Percentiles rank a stretch among this genome's conserved stretches.
These are phyloP conservation scores for Passer domesticus DNA, from an alignment of 2,113 vertebrate genomes.

Conservation along the genomic window DNA sequence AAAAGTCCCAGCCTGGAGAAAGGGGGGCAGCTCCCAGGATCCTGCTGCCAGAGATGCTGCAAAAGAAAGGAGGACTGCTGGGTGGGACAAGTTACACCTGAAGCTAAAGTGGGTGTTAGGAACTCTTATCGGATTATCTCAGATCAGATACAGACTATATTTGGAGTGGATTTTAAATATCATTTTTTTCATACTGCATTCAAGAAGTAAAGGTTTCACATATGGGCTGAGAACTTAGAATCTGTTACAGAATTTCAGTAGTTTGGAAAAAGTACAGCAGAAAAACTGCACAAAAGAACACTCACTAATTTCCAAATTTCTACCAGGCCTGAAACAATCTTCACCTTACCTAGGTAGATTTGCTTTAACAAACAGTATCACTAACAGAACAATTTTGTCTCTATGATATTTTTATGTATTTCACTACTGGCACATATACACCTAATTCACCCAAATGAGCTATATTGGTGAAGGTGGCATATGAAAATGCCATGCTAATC, in stretches of 20 bases:
- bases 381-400: neutral
- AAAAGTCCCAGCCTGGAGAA: neutral
- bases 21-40: neutral
- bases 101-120: neutral
- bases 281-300: neutral
- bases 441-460: neutral
- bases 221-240: neutral
- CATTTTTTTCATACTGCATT: neutral
- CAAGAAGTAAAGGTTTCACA: conserved; percentile 21
- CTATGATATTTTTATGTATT: neutral
- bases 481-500: neutral
- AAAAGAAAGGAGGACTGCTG: neutral
- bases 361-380: neutral
- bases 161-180: neutral
- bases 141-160: neutral
- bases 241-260: neutral
- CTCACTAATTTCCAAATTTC: neutral
- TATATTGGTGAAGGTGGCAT: neutral
- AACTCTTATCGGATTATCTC: neutral
- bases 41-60: neutral
- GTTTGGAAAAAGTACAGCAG: neutral
- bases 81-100: neutral
- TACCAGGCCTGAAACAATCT: neutral
- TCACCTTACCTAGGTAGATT: neutral
- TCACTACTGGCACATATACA: neutral